Conservation (phyloP, 92 coral and sea anemone species). For the Porites lobata region DNA sequence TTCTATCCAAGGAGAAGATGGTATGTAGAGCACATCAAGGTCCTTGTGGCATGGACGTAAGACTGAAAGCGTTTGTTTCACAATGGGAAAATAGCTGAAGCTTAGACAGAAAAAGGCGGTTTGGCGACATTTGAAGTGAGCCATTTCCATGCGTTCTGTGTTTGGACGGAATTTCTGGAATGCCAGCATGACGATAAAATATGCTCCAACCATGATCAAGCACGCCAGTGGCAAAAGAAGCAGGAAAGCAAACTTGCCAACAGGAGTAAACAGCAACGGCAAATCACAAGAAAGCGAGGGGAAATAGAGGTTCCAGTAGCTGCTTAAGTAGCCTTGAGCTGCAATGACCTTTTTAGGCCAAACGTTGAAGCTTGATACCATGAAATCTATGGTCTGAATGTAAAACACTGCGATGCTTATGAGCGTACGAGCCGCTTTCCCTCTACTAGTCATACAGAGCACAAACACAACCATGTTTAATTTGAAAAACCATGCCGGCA, state of each 20-base stretch:
- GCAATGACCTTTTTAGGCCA: conserved; percentile 70
- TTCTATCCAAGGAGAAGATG: conserved; percentile 77
- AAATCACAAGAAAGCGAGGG: conserved; percentile 77
- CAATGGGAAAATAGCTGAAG: conserved; percentile 81
- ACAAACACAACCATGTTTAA: conserved; percentile 63
- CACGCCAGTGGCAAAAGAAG: conserved; percentile 67
- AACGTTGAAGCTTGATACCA: conserved; percentile 72
- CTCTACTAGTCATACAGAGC: conserved; percentile 60
- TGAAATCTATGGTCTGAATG: conserved; percentile 80
- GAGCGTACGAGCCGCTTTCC: conserved; percentile 44
- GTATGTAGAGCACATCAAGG: conserved; percentile 53
- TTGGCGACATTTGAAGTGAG: conserved; percentile 63
- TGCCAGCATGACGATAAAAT: conserved; percentile 19
- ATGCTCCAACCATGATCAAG: conserved; percentile 44
- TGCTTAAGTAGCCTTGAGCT: conserved; percentile 76
- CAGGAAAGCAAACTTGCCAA: conserved; percentile 61
- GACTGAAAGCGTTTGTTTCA: conserved; percentile 59
- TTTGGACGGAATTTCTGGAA: conserved; percentile 28
- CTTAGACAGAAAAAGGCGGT: conserved; percentile 66
- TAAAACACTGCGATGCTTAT: conserved; percentile 75
- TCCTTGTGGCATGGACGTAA: conserved; percentile 74
- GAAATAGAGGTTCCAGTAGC: conserved; percentile 75
- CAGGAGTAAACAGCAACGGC: conserved; percentile 66
- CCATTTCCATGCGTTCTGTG: conserved; percentile 15
- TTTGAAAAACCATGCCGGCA: conserved; percentile 76